Evolutionary conservation across 2,113 vertebrate species (phyloP).

Genomic region (Noctilio leporinus): DNA sequence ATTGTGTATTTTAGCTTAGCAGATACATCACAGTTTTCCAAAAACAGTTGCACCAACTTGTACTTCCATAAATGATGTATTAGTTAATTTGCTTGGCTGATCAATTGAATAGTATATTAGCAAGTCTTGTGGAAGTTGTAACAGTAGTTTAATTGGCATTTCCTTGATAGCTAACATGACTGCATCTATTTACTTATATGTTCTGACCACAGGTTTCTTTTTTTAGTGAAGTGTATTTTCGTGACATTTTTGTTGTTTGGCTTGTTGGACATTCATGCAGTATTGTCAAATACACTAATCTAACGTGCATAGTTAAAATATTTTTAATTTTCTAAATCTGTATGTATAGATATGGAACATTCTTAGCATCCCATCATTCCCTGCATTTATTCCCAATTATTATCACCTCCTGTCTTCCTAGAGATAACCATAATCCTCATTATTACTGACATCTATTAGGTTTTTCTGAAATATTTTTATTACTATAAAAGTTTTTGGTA

Average conservation of each 20-base stretch:
- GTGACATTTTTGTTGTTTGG: background rate
- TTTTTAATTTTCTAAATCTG: background rate
- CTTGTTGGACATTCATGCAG: background rate
- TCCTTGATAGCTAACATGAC: background rate
- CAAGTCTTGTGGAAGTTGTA: background rate
- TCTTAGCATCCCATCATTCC: background rate
- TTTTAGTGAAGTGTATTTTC: background rate
- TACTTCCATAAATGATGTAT: background rate
- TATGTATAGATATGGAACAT: background rate
- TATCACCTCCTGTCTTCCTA: background rate
- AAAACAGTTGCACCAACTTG: background rate
- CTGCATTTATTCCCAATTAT: background rate
- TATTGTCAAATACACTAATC: background rate
- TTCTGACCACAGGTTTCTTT: background rate
- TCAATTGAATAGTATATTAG: background rate
- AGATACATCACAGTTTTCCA: background rate
- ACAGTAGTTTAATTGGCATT: conserved; percentile 1
- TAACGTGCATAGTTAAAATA: background rate
- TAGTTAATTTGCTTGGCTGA: background rate
- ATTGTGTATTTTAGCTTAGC: background rate
- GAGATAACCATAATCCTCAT: background rate
- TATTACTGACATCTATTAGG: background rate
- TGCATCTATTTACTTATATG: background rate
- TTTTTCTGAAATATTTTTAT: background rate
- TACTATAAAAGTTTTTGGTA: background rate